phyloP scores from a whole-genome alignment of 2,113 vertebrate genomes.

The Passer domesticus region DNA sequence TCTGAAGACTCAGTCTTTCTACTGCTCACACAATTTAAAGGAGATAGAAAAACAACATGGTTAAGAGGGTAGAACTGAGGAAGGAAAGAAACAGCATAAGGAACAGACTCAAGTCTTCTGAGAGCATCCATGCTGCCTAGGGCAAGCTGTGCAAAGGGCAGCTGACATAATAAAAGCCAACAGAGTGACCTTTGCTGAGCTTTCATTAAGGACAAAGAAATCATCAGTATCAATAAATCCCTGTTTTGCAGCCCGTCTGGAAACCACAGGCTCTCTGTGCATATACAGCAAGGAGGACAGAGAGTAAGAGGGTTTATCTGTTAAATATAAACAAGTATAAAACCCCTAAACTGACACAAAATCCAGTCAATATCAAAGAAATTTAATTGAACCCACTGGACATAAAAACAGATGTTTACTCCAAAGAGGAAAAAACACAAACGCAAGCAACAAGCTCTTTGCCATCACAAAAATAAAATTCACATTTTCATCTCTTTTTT shows the following conservation, averaged over 20 bases:
- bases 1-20: not conserved
- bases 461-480: not conserved
- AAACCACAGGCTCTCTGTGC: not conserved
- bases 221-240: not conserved
- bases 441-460: rapidly evolving
- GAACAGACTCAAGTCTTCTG: not conserved
- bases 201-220: slow-evolving; percentile 23
- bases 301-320: not conserved
- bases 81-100: not conserved
- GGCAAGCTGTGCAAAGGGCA: slow-evolving; percentile 2
- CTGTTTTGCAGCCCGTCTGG: not conserved
- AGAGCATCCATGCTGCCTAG: not conserved
- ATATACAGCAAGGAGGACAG: not conserved
- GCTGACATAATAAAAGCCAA: not conserved
- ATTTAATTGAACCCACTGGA: rapidly evolving
- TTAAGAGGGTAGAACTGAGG: not conserved
- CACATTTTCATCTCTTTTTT: not conserved
- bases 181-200: slow-evolving; percentile 7
- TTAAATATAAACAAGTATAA: not conserved
- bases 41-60: not conserved
- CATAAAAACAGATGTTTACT: not conserved
- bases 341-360: not conserved
- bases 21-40: not conserved
- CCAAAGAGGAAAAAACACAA: not conserved
- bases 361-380: not conserved